Evolutionary conservation across 1,140 invertebrate genomes (phyloP).

Genomic region (Sitobion miscanthi): DNA sequence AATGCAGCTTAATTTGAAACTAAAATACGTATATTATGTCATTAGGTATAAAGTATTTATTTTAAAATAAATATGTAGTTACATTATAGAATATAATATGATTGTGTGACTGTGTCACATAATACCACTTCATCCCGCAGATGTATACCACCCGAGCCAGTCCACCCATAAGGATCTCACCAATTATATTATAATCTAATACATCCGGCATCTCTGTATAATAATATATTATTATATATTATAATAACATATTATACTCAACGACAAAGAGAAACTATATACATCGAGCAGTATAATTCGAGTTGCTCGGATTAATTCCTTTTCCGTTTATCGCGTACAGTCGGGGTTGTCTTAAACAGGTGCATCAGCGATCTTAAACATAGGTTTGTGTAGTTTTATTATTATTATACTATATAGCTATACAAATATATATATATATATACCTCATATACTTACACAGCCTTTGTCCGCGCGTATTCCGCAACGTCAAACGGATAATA

Average conservation of each 20-base stretch:
- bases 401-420: neutral
- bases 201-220: neutral
- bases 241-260: neutral
- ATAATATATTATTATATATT: neutral
- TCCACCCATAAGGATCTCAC: too few relatives aligned
- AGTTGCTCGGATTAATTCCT: neutral
- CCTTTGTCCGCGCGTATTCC: neutral
- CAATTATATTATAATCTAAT: neutral
- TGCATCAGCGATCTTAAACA: neutral
- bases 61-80: too few relatives aligned
- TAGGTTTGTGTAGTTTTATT: neutral
- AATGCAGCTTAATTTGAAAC: too few relatives aligned
- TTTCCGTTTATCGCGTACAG: neutral
- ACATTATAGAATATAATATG: too few relatives aligned
- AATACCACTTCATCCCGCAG: neutral
- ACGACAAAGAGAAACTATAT: neutral
- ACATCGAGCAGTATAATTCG: neutral
- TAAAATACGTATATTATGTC: too few relatives aligned
- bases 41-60: too few relatives aligned
- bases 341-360: neutral
- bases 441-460: neutral
- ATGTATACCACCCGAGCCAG: neutral
- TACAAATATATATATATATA: neutral
- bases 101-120: neutral
- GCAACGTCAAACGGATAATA: slow-evolving; percentile 2